phyloP scores from a whole-genome alignment of 2,888 invertebrate species.

The Acanthoscelides obtectus region DNA sequence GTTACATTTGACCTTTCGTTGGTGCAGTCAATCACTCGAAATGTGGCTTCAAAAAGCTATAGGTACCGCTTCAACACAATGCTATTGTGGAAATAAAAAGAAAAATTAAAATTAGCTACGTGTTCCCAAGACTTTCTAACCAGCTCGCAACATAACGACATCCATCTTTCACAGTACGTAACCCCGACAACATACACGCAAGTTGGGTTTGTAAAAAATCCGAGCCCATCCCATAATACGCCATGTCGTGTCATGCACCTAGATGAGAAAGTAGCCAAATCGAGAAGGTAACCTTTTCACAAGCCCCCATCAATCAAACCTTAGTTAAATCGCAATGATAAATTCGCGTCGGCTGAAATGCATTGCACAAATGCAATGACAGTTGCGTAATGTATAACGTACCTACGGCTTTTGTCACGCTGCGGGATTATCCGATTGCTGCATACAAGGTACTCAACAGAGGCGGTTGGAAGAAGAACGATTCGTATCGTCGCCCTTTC shows the following conservation, averaged over 20 bases:
- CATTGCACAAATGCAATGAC: not conserved
- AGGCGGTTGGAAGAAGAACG: no score
- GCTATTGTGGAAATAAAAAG: no score
- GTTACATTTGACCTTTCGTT: no score
- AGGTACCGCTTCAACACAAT: no score
- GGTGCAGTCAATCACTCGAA: no score
- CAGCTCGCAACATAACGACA: not conserved
- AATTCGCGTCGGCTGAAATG: not conserved
- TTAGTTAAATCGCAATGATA: not conserved
- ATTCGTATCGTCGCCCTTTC: no score
- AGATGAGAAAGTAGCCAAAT: not conserved
- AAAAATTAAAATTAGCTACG: no score
- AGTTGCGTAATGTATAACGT: not conserved
- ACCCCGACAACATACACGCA: not conserved
- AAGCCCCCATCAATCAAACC: not conserved
- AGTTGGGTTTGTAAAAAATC: not conserved
- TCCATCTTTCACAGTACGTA: not conserved
- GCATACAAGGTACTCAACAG: not conserved
- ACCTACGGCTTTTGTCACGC: not conserved
- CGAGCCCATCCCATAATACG: not conserved
- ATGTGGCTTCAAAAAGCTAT: no score
- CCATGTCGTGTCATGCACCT: not conserved
- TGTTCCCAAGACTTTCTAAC: not conserved
- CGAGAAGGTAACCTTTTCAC: not conserved
- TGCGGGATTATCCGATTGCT: not conserved